phyloP scores from a whole-genome alignment of 2,888 invertebrate species.

The Hipparchia sbordonii region DNA sequence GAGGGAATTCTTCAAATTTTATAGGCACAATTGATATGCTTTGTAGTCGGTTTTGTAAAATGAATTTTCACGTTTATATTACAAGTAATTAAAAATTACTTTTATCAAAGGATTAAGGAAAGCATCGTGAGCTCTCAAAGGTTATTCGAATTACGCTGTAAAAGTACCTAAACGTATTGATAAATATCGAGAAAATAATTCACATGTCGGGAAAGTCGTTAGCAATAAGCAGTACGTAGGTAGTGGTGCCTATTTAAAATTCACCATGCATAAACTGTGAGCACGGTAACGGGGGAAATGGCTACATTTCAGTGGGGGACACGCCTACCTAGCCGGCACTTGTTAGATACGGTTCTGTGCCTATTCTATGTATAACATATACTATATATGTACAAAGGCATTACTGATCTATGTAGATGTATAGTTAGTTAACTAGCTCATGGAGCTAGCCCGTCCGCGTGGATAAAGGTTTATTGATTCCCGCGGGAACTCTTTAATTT shows the following conservation, averaged over 20 bases:
- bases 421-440: neutral
- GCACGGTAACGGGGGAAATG: slow-evolving; percentile 63
- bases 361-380: neutral
- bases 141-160: too few species aligned
- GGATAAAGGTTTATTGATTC: too few species aligned
- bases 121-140: too few species aligned
- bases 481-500: too few species aligned
- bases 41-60: too few species aligned
- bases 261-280: slow-evolving; percentile 19
- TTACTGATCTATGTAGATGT: neutral
- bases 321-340: slow-evolving; percentile 47
- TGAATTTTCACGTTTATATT: too few species aligned
- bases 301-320: slow-evolving; percentile 31
- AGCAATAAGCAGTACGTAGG: slow-evolving; percentile 7
- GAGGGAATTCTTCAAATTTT: too few species aligned
- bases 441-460: neutral
- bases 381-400: neutral
- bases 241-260: slow-evolving; percentile 16
- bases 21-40: too few species aligned
- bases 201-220: slow-evolving; percentile 56
- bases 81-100: too few species aligned
- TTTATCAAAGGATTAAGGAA: too few species aligned
- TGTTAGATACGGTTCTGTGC: slow-evolving; percentile 15
- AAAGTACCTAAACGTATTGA: too few species aligned
- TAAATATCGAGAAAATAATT: neutral